Evolutionary conservation across 2,797 vertebrate species (phyloP), one percentile per base, ranked within the genome.

Genomic region (Jordanella pulchra): DNA sequence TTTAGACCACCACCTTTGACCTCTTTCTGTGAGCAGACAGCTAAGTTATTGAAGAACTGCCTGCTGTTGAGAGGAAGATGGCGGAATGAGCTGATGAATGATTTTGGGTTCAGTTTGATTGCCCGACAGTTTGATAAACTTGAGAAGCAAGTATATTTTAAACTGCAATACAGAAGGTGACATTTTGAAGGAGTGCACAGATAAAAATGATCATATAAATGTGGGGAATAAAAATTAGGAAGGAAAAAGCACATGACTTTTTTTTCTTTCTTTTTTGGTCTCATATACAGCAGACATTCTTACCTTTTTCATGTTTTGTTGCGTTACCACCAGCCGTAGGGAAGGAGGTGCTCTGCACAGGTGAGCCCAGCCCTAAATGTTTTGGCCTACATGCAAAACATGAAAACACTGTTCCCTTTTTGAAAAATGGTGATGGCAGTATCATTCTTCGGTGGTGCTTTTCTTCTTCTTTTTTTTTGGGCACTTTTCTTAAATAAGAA

Each of bases 21-120:
- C 87, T 85, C 61, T 70, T 84, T 75, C 79, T 32, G 75, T 70
- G 78, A 84, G 81, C 45, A 80, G 81, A 88, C 76, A 74, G 81
- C 84, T 89, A 81, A 81, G 80, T 83, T 86, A 86, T 89, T 84
- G 85, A 78, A 90, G 77, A 84, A 48, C 47, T 79, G 77, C 54
- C 67, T 77, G 78, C 76, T 72, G 80, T 71, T 3, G 42, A 61
- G 78, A 89, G 63, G 68, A 81, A 79, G 82, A 81, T 72, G 81
- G 81, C 69, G 80, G 60, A 61, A 83, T 28, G 21, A 73, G 27
- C 51, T 61, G 79, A 83, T 60, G 61, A 85, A 55, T 51, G 68
- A 84, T 76, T 73, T 65, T 67, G 67, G 71, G 54, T 30, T 82
- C 55, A 60, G 56, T 77, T 79, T 79, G 67, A 84, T 72, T 76